Conservation (phyloP, 1,140 invertebrate genomes). For the Hermetia illucens region DNA sequence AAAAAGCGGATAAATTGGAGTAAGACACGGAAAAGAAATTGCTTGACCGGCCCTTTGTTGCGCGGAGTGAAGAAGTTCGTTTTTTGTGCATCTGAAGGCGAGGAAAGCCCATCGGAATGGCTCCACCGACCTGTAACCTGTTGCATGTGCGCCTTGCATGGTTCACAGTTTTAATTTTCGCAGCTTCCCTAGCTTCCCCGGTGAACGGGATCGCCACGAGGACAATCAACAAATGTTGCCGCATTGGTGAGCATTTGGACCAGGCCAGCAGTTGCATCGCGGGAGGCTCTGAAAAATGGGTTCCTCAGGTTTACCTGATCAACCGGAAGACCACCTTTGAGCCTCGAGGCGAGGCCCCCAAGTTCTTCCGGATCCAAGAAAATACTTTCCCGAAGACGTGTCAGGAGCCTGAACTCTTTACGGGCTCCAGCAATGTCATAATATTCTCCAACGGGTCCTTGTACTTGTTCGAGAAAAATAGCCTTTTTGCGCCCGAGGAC, state of each 20-base stretch:
- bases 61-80: too few relatives aligned
- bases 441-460: conserved; percentile 40
- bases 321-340: conserved; percentile 16
- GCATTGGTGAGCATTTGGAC: conserved; percentile 21
- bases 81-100: too few relatives aligned
- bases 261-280: conserved; percentile 13
- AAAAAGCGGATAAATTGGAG: too few relatives aligned
- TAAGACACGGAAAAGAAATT: too few relatives aligned
- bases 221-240: conserved; percentile 28
- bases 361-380: conserved; percentile 21
- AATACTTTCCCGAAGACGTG: conserved; percentile 12
- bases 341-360: conserved; percentile 15
- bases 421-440: conserved; percentile 12
- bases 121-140: too few relatives aligned
- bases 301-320: conserved; percentile 20
- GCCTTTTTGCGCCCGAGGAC: conserved; percentile 28
- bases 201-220: too few relatives aligned
- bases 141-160: too few relatives aligned
- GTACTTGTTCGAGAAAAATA: conserved; percentile 27
- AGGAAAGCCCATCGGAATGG: too few relatives aligned
- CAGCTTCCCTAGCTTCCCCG: too few relatives aligned
- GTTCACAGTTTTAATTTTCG: too few relatives aligned
- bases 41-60: too few relatives aligned
- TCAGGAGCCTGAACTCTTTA: conserved; percentile 1
- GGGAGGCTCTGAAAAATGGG: conserved; percentile 19